Conservation (phyloP, 2,113 vertebrate species). For the Lethenteron camtschaticum region DNA sequence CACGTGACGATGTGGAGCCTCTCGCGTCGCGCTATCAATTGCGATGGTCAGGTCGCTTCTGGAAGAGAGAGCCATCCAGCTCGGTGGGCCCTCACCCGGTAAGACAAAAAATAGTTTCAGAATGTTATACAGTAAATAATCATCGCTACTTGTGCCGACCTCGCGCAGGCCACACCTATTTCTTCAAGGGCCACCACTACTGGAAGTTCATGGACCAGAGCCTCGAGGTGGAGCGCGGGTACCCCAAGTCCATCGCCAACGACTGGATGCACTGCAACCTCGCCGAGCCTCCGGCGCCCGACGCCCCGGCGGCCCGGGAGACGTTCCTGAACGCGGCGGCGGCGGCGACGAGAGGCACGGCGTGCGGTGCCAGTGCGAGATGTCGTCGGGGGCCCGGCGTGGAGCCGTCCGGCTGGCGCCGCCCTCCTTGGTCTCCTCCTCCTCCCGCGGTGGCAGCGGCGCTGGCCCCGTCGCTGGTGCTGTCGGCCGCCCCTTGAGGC, state of each 20-base stretch:
- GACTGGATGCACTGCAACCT: slow-evolving; percentile 77
- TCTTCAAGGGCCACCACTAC: slow-evolving; percentile 77
- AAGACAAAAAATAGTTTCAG: no score
- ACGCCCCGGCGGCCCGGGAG: slow-evolving; percentile 21
- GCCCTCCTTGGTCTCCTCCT: neutral
- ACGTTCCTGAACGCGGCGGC: slow-evolving; percentile 21
- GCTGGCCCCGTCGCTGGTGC: no score
- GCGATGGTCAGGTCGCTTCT: no score
- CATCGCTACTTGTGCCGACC: no score
- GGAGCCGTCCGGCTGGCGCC: slow-evolving; percentile 1
- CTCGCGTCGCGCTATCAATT: no score
- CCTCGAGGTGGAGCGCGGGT: slow-evolving; percentile 43
- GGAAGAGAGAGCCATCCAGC: no score
- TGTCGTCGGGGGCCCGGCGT: slow-evolving; percentile 47
- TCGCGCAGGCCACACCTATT: slow-evolving; percentile 54
- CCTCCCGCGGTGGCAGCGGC: no score
- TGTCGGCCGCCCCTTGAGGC: no score
- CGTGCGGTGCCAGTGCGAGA: slow-evolving; percentile 21
- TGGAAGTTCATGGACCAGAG: slow-evolving; percentile 59
- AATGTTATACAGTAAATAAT: no score
- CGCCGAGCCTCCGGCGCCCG: slow-evolving; percentile 33
- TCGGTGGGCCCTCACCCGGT: no score
- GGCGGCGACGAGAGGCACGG: slow-evolving; percentile 46
- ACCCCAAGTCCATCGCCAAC: slow-evolving; percentile 43
- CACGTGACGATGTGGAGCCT: no score